phyloP scores from a whole-genome alignment of 2,113 vertebrate genomes.

The Charina bottae region DNA sequence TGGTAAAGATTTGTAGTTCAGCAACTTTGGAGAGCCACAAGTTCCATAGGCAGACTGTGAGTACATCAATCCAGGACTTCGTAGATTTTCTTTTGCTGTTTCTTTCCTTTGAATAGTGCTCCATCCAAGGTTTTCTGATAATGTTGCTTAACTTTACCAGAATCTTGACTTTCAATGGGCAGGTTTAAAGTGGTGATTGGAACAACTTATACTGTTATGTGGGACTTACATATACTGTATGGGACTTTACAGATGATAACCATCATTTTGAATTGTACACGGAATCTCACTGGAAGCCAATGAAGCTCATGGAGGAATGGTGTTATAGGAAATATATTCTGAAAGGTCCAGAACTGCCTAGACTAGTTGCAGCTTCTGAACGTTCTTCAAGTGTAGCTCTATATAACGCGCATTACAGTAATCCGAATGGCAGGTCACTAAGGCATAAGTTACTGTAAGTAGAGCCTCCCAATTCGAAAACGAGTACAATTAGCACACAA shows the following conservation, averaged over 20 bases:
- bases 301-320: not conserved
- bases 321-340: not conserved
- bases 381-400: not conserved
- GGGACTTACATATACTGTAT: not conserved
- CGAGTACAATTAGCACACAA: not conserved
- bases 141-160: not conserved
- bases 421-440: not conserved
- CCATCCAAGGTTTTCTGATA: not conserved
- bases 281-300: not conserved
- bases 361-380: not conserved
- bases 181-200: not conserved
- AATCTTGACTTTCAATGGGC: not conserved
- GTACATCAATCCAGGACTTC: too few relatives aligned
- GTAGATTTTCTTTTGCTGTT: too few relatives aligned
- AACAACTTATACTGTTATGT: not conserved
- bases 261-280: not conserved
- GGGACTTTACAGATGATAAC: not conserved
- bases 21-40: not conserved
- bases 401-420: not conserved
- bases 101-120: too few relatives aligned
- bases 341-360: not conserved
- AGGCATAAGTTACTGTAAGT: not conserved
- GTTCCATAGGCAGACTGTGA: not conserved
- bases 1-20: not conserved
- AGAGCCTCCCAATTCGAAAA: not conserved